Base-by-base conservation (phyloP, 2,888 invertebrate genomes). In the Drosophila kambysellisi region DNA sequence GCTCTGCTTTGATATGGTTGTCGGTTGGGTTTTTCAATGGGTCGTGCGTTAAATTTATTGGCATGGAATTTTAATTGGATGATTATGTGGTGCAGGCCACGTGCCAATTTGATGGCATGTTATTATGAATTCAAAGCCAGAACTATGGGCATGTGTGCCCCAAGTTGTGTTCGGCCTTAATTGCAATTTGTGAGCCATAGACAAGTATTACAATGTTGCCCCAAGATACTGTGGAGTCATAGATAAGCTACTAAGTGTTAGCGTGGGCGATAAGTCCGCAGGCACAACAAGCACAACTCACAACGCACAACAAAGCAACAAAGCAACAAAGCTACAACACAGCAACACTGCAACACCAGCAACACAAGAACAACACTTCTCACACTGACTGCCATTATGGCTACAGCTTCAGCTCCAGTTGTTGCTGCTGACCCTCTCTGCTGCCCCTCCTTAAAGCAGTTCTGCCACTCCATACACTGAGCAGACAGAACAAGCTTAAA, bases 41-140 rank as follows among this genome's bases (percentile, higher is more conserved):
- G 65, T 89, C 82, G 79, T 88, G 85, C 70, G 79, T 76, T 79
- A 82, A 88, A 84, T 82, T 82, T 90, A 84, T 84, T 89, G 74
- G 76, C 74, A 76, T 84, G 90, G 84, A 89, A 84, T 84, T 84
- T 84, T 84, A 84, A 84, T 84, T 84, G 84, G 88, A 84, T 89
- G 90, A 89, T 84, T 89, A 88, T 79, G 51, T 73, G 78, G 85
- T 65, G 60, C 54, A 51, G 52, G 67, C 82, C 83, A 84, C 89
- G 89, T 84, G 84, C 83, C 75, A 82, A 82, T 68, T 75, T 65
- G 61, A 65, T 76, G 74, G 46, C 74, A 75, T 70, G 68, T 73
- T 75, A 83, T 73, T 79, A 83, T 75, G 80, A 79, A 82, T 72
- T 75, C 73, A 70, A 67, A 74, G 60, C 48, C 65, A 53, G 32